These are phyloP conservation scores for Masticophis lateralis DNA, from an alignment of 2,797 vertebrate genomes.

Conservation along the genomic window DNA sequence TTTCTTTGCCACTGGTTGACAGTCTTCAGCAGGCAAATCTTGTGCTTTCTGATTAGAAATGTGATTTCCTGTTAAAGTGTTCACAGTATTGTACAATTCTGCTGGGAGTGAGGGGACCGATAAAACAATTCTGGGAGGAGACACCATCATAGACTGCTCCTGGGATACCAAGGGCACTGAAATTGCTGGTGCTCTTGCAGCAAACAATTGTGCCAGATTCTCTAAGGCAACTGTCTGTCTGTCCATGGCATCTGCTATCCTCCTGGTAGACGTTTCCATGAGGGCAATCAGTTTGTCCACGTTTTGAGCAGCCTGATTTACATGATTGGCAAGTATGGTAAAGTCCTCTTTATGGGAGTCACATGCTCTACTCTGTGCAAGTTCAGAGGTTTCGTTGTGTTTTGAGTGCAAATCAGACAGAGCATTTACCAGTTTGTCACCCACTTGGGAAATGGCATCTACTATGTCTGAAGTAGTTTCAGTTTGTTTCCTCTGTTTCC, in stretches of 20 bases:
- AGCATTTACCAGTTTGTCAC: constrained; percentile 15
- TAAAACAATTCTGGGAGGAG: background rate
- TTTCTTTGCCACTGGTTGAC: constrained; percentile 20
- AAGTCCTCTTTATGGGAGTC: constrained; percentile 14
- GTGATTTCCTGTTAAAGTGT: background rate
- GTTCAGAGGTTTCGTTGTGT: constrained; percentile 16
- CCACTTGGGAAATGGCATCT: constrained; percentile 25
- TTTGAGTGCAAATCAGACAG: constrained; percentile 23
- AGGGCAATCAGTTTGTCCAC: constrained; percentile 23
- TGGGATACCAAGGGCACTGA: background rate
- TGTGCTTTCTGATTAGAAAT: background rate
- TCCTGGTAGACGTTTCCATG: constrained; percentile 18
- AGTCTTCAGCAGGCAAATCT: background rate
- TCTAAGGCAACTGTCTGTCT: constrained; percentile 27
- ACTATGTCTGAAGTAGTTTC: constrained; percentile 11
- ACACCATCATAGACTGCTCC: background rate
- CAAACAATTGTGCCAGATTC: constrained; percentile 22
- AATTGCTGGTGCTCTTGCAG: background rate
- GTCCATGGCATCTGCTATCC: constrained; percentile 33
- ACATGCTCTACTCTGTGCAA: background rate
- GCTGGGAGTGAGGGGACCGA: background rate
- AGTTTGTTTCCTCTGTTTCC: constrained; percentile 8
- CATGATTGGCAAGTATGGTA: background rate
- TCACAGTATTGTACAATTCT: background rate
- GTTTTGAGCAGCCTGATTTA: constrained; percentile 18